A percentile compares a stretch with the other conserved stretches of the same genome.
phyloP scores from a whole-genome alignment of 2,113 vertebrate species.

The Pandion haliaetus region DNA sequence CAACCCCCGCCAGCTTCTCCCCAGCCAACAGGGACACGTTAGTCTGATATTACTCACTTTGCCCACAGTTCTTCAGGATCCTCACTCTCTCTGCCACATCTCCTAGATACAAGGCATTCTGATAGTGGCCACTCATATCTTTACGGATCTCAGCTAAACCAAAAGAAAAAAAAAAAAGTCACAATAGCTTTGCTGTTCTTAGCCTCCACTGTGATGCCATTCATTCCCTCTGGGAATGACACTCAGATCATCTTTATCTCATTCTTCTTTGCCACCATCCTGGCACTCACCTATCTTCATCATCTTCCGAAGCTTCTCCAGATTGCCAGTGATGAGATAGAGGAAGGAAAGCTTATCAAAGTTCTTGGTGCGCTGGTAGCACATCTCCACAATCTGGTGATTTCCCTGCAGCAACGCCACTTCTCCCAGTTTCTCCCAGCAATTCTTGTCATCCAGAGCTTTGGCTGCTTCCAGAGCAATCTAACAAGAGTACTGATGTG shows the following conservation, averaged over 20 bases:
- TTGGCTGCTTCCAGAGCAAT: constrained; percentile 94
- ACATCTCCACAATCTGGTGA: constrained; percentile 99
- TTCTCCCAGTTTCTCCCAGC: constrained; percentile 96
- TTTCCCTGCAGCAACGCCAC: constrained; percentile 93
- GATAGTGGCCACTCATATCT: constrained; percentile 98
- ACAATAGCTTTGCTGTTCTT: background rate
- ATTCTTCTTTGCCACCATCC: background rate
- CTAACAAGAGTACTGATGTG: constrained; percentile 22
- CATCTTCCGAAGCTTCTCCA: constrained; percentile 97
- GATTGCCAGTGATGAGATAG: constrained; percentile 95
- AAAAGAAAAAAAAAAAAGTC: background rate
- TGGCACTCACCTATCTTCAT: constrained; percentile 92
- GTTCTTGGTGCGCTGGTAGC: constrained; percentile 98
- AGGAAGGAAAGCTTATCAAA: constrained; percentile 97
- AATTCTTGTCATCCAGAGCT: constrained; percentile 91
- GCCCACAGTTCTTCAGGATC: constrained; percentile 95
- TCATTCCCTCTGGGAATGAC: background rate
- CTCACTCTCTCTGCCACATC: constrained; percentile 93
- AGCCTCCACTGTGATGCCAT: no score
- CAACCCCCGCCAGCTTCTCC: no score
- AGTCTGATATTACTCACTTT: constrained; percentile 77
- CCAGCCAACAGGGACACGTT: fast-evolving
- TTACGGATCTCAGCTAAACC: constrained; percentile 92
- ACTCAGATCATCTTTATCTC: background rate
- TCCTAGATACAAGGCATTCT: constrained; percentile 93